Conservation (phyloP, 2,113 vertebrate species). For the Tyrannus savana region DNA sequence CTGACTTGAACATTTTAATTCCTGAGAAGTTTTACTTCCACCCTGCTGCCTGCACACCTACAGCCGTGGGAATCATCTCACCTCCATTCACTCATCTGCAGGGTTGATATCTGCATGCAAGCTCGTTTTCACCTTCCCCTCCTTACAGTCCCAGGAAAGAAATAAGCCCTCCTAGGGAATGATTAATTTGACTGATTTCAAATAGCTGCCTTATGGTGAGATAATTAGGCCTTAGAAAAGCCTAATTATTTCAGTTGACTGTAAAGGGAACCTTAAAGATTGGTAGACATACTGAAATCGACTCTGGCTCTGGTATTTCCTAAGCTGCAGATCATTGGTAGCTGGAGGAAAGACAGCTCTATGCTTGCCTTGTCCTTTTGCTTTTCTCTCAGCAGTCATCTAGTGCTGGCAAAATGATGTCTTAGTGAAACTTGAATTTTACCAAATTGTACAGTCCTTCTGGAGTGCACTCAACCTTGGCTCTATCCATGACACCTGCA, state of each 20-base stretch:
- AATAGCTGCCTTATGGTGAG: constrained; percentile 38
- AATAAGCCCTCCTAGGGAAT: constrained; percentile 11
- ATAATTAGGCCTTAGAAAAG: constrained; percentile 39
- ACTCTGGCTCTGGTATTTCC: constrained; percentile 10
- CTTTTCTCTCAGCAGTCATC: background rate
- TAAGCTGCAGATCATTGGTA: background rate
- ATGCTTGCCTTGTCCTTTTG: background rate
- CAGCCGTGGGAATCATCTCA: background rate
- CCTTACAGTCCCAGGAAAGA: background rate
- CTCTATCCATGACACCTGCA: background rate
- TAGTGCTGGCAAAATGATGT: background rate
- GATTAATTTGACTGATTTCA: constrained; percentile 37
- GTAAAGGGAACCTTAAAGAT: constrained; percentile 12
- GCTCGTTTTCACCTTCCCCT: background rate
- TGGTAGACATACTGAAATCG: background rate
- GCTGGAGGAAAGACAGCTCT: background rate
- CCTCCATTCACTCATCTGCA: background rate
- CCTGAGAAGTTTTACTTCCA: background rate
- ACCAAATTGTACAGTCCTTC: background rate
- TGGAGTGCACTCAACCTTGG: background rate
- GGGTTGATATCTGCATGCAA: background rate
- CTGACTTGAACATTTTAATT: background rate
- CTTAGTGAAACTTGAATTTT: background rate
- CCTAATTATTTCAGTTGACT: constrained; percentile 36
- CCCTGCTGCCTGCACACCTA: background rate